Conservation (phyloP, 2,113 vertebrate species). For the Circaetus cinerascens region DNA sequence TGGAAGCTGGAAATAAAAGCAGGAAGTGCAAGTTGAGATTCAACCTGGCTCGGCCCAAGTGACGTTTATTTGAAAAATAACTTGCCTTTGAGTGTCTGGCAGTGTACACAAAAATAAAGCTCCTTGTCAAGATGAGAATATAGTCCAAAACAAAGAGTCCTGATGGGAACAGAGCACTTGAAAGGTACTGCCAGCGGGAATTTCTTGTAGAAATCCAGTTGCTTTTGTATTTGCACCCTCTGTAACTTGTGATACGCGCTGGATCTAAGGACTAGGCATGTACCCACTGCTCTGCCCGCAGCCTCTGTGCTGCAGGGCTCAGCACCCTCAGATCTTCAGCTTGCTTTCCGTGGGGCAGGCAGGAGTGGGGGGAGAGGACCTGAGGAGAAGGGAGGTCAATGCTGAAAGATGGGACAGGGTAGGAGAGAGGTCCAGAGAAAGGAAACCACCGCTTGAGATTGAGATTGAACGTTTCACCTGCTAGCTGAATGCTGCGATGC, state of each 20-base stretch:
- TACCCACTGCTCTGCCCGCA: neutral
- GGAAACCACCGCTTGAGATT: neutral
- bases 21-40: neutral
- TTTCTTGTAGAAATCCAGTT: neutral
- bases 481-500: fast-evolving
- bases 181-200: neutral
- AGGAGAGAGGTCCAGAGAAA: neutral
- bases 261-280: neutral
- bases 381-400: neutral
- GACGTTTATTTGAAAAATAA: neutral
- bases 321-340: neutral
- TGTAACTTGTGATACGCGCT: fast-evolving
- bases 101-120: neutral
- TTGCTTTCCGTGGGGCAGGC: neutral
- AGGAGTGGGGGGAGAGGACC: neutral
- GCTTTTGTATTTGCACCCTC: neutral
- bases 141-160: neutral
- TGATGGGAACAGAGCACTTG: neutral
- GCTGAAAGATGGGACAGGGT: neutral
- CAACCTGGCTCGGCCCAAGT: neutral
- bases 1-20: slow-evolving; percentile 21
- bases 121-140: neutral
- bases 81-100: neutral
- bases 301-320: neutral
- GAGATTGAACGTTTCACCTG: fast-evolving